phyloP scores from a whole-genome alignment of 2,797 vertebrate species.

The Eulemur albifrons region DNA sequence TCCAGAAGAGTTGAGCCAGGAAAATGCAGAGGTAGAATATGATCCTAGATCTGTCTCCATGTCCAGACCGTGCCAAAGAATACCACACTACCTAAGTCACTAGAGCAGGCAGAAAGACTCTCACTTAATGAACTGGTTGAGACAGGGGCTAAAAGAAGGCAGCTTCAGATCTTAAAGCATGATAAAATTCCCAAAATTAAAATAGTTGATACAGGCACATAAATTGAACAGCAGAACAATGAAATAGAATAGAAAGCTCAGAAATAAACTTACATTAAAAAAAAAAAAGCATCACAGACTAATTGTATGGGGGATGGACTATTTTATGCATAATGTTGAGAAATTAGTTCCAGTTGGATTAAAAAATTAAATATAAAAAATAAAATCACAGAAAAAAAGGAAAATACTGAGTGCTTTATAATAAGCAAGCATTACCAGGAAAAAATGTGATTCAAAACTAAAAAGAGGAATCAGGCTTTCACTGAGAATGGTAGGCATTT shows the following conservation, averaged over 20 bases:
- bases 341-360: slow-evolving; percentile 61
- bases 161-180: neutral
- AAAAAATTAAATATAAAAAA: slow-evolving; percentile 64
- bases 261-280: neutral
- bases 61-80: neutral
- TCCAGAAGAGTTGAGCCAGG: neutral
- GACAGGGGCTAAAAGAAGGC: neutral
- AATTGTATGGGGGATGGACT: neutral
- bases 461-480: neutral
- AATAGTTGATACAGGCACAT: slow-evolving; percentile 3
- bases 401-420: slow-evolving; percentile 44
- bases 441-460: neutral
- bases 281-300: neutral
- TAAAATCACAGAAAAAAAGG: slow-evolving; percentile 24
- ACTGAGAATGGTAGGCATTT: neutral
- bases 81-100: too few relatives aligned
- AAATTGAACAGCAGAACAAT: slow-evolving; percentile 7
- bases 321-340: slow-evolving; percentile 9
- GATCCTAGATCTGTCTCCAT: neutral
- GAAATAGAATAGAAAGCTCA: neutral
- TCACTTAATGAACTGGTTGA: neutral
- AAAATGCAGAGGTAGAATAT: neutral
- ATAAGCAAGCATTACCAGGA: neutral
- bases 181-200: slow-evolving; percentile 15
- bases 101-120: neutral